phyloP scores from a whole-genome alignment of 2,113 vertebrate genomes.

The Carassius carassius region DNA sequence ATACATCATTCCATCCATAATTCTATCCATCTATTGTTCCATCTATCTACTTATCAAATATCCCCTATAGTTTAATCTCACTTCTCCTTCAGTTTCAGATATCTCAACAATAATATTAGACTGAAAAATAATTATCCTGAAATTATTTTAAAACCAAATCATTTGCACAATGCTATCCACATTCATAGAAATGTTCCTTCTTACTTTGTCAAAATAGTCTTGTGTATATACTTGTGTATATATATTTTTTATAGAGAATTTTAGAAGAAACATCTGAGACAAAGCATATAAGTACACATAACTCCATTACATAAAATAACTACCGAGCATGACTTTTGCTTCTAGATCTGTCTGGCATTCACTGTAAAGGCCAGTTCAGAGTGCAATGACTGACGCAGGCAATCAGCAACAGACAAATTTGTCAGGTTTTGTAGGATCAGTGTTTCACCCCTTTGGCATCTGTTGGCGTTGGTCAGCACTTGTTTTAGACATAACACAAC shows the following conservation, averaged over 20 bases:
- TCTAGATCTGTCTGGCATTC: not conserved
- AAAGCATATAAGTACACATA: not conserved
- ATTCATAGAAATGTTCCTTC: not conserved
- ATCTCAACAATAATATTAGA: not conserved
- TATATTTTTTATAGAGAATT: not conserved
- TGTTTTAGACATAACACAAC: not conserved
- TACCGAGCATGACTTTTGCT: not conserved
- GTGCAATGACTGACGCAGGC: not conserved
- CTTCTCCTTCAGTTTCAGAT: not conserved
- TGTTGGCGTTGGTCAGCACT: not conserved
- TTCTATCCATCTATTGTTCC: not conserved
- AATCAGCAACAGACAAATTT: not conserved
- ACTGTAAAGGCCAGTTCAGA: not conserved
- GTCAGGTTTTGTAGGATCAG: not conserved
- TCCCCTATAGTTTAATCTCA: not conserved
- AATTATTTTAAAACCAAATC: not conserved
- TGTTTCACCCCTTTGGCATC: not conserved
- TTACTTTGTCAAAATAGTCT: not conserved
- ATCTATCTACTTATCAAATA: not conserved
- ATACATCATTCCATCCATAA: not conserved
- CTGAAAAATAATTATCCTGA: too few relatives aligned
- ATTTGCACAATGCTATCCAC: not conserved
- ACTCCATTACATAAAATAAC: not conserved
- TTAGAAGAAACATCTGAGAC: not conserved
- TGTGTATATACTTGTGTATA: not conserved